phyloP scores from a whole-genome alignment of 2,113 vertebrate species.

The Psophia crepitans region DNA sequence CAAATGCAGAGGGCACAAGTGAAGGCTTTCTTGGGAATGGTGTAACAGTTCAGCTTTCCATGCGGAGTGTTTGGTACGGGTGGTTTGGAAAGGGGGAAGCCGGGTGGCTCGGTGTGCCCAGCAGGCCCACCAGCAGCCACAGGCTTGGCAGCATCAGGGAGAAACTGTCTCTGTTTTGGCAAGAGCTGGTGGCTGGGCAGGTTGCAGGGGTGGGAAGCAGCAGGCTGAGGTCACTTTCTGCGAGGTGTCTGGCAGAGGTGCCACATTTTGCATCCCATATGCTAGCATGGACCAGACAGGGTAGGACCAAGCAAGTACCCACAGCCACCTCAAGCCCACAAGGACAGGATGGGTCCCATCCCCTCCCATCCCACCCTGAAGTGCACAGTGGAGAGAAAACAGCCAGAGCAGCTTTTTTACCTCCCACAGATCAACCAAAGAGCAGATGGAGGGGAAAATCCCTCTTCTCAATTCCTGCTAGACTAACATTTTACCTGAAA shows the following conservation, averaged over 20 bases:
- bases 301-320: background rate
- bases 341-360: background rate
- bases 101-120: accelerated
- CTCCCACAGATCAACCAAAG: background rate
- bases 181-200: accelerated
- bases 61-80: background rate
- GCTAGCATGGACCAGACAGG: background rate
- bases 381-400: background rate
- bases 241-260: background rate
- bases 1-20: background rate
- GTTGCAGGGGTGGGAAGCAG: background rate
- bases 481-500: conserved; percentile 38
- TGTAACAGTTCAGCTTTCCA: background rate
- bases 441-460: background rate
- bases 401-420: background rate
- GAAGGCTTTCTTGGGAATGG: background rate
- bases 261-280: background rate
- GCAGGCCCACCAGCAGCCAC: background rate
- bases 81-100: background rate
- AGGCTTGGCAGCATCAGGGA: background rate
- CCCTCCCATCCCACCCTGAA: background rate
- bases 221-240: background rate
- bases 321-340: accelerated
- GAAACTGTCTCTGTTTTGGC: accelerated
- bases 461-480: background rate